Base-by-base conservation (phyloP, 2,797 vertebrate genomes). In the Myotis vivesi region DNA sequence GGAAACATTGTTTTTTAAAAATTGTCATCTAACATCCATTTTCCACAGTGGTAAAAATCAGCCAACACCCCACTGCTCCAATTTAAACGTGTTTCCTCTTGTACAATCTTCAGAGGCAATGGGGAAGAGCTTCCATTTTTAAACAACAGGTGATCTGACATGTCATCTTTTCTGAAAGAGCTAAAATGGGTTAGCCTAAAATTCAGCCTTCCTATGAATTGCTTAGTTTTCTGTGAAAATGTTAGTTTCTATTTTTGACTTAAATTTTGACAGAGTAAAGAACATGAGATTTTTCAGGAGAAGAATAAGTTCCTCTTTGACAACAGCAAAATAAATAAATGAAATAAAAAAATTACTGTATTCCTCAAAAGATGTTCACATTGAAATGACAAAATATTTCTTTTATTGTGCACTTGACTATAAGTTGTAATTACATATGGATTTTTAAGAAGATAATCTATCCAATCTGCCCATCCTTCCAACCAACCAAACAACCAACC, bases 61-160 rank as follows among this genome's bases (percentile, higher is more conserved):
- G 55, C 12, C 33, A 90, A n/a, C 11, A 91, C 16, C 85, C 59
- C 38, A 82, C 49, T 91, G 90, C 23, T 95, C 77, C 86, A 94
- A 91, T 92, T 96, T 96, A 93, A 86, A 95, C 49, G 68, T 95
- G 72, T 86, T 95, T 96, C 53, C 69, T 93, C 81, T 71, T 80
- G 49, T 13, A 83, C 19, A 88, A 11, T 91, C 69, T 91, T 92
- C 72, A 95, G 64, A 95, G 88, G 53, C 12, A 85, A 46, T 5
- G 20, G 44, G 44, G 20, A 86, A 88, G 75, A 68, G 71, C 41
- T 88, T 90, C 80, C 17, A 69, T 73, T 86, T 95, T 96, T 89
- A 94, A 96, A 95, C 72, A 95, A 95, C 91, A 96, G 57, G 93
- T 93, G 82, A 97, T 93, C 41, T 95, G 69, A 94, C 62, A 73